These are phyloP conservation scores for Lepidurus apus DNA, from an alignment of 1,140 invertebrate genomes.

Conservation along the genomic window DNA sequence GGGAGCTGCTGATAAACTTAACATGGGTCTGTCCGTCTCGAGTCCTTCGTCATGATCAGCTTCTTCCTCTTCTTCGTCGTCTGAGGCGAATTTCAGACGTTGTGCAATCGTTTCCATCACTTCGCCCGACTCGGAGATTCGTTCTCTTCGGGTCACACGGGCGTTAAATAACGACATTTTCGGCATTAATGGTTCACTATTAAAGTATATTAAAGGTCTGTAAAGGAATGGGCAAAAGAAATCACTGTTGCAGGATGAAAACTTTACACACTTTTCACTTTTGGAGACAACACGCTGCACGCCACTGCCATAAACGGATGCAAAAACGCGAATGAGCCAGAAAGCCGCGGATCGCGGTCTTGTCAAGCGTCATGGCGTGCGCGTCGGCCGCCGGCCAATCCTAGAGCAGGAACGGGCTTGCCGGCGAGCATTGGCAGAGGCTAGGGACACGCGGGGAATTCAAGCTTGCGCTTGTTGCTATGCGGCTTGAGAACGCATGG, in stretches of 20 bases:
- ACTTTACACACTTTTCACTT: neutral
- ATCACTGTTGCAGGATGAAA: too few relatives aligned
- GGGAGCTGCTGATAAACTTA: neutral
- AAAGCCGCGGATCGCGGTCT: neutral
- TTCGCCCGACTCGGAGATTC: neutral
- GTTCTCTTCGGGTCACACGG: neutral
- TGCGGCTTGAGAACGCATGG: neutral
- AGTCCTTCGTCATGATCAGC: neutral
- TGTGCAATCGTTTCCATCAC: conserved; percentile 9
- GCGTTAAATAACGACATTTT: neutral
- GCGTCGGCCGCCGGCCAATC: neutral
- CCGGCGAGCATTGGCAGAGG: neutral
- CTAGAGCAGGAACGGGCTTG: neutral
- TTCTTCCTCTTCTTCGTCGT: neutral
- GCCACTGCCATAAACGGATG: conserved; percentile 8
- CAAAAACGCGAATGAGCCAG: neutral
- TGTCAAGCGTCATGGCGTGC: conserved; percentile 12
- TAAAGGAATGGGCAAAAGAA: too few relatives aligned
- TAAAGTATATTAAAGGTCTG: too few relatives aligned
- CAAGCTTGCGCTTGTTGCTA: conserved; percentile 1
- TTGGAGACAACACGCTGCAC: neutral
- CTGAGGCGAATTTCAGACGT: neutral
- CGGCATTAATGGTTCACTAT: too few relatives aligned
- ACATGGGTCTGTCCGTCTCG: neutral
- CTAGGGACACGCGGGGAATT: neutral